phyloP scores from a whole-genome alignment of 2,797 vertebrate genomes.

The Gadopsis marmoratus region DNA sequence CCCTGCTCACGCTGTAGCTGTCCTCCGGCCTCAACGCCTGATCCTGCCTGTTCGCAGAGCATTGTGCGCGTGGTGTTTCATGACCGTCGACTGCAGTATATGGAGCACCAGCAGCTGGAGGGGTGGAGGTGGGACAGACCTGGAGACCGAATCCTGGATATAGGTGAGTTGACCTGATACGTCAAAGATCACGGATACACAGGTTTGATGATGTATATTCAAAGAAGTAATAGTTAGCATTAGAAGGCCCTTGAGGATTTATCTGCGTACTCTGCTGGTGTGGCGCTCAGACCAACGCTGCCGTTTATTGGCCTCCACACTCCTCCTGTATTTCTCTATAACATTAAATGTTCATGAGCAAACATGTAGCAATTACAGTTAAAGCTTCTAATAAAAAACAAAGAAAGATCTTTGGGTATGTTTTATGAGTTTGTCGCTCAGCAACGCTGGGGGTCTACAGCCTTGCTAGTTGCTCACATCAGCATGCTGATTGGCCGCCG shows the following conservation, averaged over 20 bases:
- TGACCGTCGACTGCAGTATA: conserved; percentile 93
- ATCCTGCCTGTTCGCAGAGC: conserved; percentile 84
- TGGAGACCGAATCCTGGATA: conserved; percentile 93
- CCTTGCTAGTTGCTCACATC: not conserved
- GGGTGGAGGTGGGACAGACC: conserved; percentile 96
- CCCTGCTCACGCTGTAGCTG: not conserved
- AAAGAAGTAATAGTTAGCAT: not conserved
- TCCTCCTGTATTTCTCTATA: no score
- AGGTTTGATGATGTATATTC: not conserved
- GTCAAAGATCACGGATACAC: not conserved
- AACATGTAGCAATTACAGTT: not conserved
- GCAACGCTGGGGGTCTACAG: not conserved
- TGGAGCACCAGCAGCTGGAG: conserved; percentile 94
- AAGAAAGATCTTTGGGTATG: not conserved
- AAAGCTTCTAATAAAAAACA: not conserved
- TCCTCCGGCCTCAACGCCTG: conserved; percentile 19
- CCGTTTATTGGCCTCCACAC: not conserved
- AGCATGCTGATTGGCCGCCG: not conserved
- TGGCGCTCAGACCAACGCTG: not conserved
- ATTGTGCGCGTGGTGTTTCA: conserved; percentile 95
- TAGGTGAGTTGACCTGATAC: conserved; percentile 84
- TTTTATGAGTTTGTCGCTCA: no score
- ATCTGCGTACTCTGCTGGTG: not conserved
- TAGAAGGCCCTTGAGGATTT: not conserved
- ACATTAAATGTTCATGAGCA: not conserved